A percentile compares a stretch with the other conserved stretches of the same genome.
Evolutionary conservation across 2,797 vertebrate species (phyloP).

Genomic region (Darevskia mixta): DNA sequence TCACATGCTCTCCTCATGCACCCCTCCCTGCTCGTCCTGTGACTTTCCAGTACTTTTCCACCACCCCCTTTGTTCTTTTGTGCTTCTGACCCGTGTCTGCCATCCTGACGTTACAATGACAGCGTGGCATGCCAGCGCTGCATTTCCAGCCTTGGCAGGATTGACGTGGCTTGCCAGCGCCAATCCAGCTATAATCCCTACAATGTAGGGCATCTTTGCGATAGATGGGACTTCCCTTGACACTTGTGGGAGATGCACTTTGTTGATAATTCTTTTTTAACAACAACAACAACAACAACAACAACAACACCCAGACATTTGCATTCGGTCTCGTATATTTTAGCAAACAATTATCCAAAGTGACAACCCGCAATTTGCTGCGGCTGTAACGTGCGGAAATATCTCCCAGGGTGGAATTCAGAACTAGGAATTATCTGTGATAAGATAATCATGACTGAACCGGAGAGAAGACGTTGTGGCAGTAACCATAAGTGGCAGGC

Average conservation of each 20-base stretch:
- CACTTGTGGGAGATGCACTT: background rate
- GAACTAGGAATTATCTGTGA: slow-evolving; percentile 41
- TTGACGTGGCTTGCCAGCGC: no score
- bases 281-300: background rate
- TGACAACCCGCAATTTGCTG: slow-evolving; percentile 58
- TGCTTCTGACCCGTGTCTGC: no score
- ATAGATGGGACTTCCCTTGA: background rate
- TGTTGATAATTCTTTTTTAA: background rate
- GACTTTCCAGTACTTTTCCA: no score
- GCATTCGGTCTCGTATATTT: background rate
- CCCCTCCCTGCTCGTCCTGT: no score
- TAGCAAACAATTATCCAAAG: background rate
- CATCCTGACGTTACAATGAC: no score
- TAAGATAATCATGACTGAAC: slow-evolving; percentile 45
- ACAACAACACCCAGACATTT: background rate
- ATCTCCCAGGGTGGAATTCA: slow-evolving; percentile 59
- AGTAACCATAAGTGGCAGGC: slow-evolving; percentile 44
- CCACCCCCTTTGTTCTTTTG: no score
- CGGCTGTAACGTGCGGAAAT: slow-evolving; percentile 22
- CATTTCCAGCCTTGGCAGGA: no score
- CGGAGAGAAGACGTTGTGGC: slow-evolving; percentile 51
- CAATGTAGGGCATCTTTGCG: background rate
- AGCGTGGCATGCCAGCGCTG: no score
- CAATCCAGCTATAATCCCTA: no score
- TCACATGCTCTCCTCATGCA: no score